These are phyloP conservation scores for Stramonita haemastoma DNA, from an alignment of 2,888 invertebrate species.

Conservation along the genomic window DNA sequence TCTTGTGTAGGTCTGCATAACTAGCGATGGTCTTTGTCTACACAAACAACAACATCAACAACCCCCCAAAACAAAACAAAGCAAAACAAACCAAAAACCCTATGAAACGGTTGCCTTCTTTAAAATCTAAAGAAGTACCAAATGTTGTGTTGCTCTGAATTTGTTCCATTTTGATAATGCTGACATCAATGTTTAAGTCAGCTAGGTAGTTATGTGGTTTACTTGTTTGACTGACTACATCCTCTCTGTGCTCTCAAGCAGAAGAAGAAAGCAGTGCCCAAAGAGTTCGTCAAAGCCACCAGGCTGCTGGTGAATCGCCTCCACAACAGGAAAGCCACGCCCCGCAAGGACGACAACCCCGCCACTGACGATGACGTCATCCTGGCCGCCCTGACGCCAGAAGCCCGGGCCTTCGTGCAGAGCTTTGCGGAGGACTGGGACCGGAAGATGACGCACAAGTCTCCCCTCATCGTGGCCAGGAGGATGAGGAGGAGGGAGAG, in stretches of 20 bases:
- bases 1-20: too few species aligned
- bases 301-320: conserved; percentile 25
- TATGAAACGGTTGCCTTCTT: too few species aligned
- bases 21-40: too few species aligned
- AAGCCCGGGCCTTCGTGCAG: conserved; percentile 25
- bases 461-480: conserved; percentile 16
- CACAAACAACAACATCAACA: too few species aligned
- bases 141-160: too few species aligned
- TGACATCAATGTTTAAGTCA: too few species aligned
- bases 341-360: background rate
- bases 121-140: too few species aligned
- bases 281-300: conserved; percentile 13
- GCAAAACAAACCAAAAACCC: too few species aligned
- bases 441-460: conserved; percentile 20
- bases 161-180: too few species aligned
- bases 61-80: too few species aligned
- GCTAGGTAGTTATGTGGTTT: too few species aligned
- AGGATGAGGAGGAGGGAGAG: conserved; percentile 8
- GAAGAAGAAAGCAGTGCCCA: background rate
- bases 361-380: background rate
- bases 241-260: background rate
- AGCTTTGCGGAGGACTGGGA: conserved; percentile 27
- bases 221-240: too few species aligned
- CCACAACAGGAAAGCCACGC: background rate
- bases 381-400: conserved; percentile 20